Base-by-base conservation (phyloP, 2,113 vertebrate genomes). In the Petroica traversi region DNA sequence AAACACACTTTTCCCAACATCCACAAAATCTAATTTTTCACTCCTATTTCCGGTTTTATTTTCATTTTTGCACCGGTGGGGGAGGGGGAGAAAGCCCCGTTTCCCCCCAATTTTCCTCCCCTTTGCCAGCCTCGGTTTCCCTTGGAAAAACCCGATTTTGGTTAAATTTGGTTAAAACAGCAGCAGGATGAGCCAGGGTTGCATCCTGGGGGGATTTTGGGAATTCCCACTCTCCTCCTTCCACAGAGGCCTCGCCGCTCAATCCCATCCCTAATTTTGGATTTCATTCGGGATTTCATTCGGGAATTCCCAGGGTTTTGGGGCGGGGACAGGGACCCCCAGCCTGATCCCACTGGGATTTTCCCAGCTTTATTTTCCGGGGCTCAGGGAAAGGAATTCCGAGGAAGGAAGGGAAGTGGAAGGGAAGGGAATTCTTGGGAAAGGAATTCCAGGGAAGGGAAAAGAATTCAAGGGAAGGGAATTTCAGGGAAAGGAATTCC, bases 141-240 rank as follows among this genome's bases (percentile, higher is more conserved):
- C 49, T 17, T 17, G 13, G 11, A 11, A 64, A 75, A 80, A 25
- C 0, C 15, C 2, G 1, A 1, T 15, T 85, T 85, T 6, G 3
- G 49, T 64, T 34, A 9, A 45, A 58, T 85, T 85, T 5, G 3
- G 49, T 64, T 34, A 11, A 45, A 58, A 26, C 34, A 3, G 24
- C 16, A 17, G n/a, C 2, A 3, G 61, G 68, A 38, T 0, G 22
- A 55, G 38, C 16, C 6, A 12, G 43, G 31, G 25, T 40, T 1
- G 4, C 0, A 0, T 5, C 19, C 22, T 1, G 38, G 18, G 22
- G 22, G 11, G 25, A 45, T 54, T 14, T 69, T 0, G n/a, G 84
- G 84, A 58, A 58, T 23, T 38, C 3, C 3, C 0, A 2, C n/a
- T n/a, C n/a, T n/a, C n/a, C 5, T 15, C 25, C 13, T 4, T 23